Evolutionary conservation across 2,888 invertebrate species (phyloP).

Genomic region (Chirona hameri): DNA sequence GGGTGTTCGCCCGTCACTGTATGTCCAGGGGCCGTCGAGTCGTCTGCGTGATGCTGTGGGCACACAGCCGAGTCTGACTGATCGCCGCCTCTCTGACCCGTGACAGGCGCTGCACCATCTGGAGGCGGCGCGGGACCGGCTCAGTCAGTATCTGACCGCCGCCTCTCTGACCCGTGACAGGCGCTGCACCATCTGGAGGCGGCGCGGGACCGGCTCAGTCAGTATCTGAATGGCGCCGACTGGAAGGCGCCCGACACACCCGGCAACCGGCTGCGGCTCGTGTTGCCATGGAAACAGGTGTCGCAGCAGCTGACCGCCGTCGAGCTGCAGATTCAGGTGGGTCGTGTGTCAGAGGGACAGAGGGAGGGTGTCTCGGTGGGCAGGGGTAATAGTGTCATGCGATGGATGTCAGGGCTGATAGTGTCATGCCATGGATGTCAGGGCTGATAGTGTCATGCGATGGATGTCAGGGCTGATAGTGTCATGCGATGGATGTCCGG

Average conservation of each 20-base stretch:
- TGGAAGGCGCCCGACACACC: not conserved
- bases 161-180: not conserved
- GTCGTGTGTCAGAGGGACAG: too few relatives aligned
- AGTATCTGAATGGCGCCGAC: not conserved
- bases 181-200: not conserved
- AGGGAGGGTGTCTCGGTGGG: too few relatives aligned
- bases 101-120: not conserved
- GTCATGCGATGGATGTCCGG: too few relatives aligned
- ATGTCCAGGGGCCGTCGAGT: too few relatives aligned
- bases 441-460: too few relatives aligned
- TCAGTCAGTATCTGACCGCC: not conserved
- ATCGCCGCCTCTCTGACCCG: too few relatives aligned
- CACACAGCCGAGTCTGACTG: too few relatives aligned
- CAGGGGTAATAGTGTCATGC: too few relatives aligned
- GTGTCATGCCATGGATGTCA: too few relatives aligned
- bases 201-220: not conserved
- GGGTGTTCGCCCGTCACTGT: not conserved
- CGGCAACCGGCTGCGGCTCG: not conserved
- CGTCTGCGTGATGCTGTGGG: too few relatives aligned
- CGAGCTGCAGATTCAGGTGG: constrained; percentile 1
- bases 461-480: too few relatives aligned
- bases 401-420: too few relatives aligned
- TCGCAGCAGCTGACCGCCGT: not conserved
- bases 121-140: not conserved
- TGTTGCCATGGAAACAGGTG: constrained; percentile 9